Conservation (phyloP, 2,113 vertebrate genomes). For the Poeciliopsis prolifica region DNA sequence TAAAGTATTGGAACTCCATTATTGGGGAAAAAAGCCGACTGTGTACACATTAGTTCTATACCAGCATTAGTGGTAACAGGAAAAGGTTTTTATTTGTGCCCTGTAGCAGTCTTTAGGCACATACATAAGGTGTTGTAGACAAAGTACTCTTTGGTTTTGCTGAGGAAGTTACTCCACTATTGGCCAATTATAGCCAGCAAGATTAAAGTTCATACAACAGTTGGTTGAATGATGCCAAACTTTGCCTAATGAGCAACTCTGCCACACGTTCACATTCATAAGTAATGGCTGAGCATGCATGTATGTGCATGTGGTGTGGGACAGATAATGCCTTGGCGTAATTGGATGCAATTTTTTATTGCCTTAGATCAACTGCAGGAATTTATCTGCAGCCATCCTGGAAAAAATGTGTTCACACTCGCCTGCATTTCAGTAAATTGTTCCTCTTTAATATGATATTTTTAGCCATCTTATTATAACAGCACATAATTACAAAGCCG, state of each 20-base stretch:
- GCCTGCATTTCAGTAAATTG: slow-evolving; percentile 10
- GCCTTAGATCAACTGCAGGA: not conserved
- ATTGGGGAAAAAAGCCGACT: no score
- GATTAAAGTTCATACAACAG: not conserved
- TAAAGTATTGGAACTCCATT: no score
- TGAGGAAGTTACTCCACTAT: no score
- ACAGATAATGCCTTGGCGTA: not conserved
- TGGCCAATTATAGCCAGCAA: no score
- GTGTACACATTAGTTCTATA: no score
- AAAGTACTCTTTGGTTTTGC: no score
- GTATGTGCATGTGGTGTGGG: not conserved
- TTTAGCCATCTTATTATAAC: slow-evolving; percentile 32
- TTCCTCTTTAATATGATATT: slow-evolving; percentile 14
- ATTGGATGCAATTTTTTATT: not conserved
- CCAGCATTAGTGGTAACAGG: no score
- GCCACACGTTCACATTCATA: not conserved
- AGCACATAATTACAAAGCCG: slow-evolving; percentile 45
- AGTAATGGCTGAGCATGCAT: not conserved
- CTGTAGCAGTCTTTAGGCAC: no score
- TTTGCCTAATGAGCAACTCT: not conserved
- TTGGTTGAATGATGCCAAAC: not conserved
- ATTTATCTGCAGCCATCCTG: not conserved
- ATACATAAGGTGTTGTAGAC: no score
- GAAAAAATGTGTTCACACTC: not conserved
- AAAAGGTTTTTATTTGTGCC: no score